These are phyloP conservation scores for Tachysurus fulvidraco DNA, from an alignment of 2,113 vertebrate species.

Conservation along the genomic window DNA sequence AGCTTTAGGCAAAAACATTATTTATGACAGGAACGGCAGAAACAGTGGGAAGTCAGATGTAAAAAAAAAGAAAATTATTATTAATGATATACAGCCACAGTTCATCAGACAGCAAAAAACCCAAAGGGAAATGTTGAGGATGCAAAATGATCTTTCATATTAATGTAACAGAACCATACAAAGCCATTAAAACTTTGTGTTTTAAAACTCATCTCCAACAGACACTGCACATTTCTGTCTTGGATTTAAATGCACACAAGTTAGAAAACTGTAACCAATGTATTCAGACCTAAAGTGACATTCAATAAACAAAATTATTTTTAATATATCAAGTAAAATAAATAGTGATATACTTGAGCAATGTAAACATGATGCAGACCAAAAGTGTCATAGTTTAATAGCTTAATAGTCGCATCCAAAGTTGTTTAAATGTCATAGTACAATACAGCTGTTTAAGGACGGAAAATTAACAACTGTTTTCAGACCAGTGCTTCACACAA, in stretches of 20 bases:
- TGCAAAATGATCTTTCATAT: neutral
- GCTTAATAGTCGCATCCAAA: too few species aligned
- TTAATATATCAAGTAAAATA: too few species aligned
- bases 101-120: slow-evolving; percentile 10
- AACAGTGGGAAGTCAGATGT: neutral
- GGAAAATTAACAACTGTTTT: too few species aligned
- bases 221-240: neutral
- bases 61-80: neutral
- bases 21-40: neutral
- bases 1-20: neutral
- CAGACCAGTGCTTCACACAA: too few species aligned
- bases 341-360: too few species aligned
- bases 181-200: neutral
- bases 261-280: too few species aligned
- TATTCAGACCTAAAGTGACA: too few species aligned
- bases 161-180: neutral
- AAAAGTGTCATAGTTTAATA: too few species aligned
- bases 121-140: neutral
- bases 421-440: too few species aligned
- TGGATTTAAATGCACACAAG: neutral
- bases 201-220: neutral
- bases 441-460: too few species aligned
- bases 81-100: slow-evolving; percentile 16
- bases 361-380: too few species aligned
- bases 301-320: too few species aligned